These are phyloP conservation scores for Poliocrania exsul DNA, from an alignment of 2,797 vertebrate genomes.

Conservation along the genomic window DNA sequence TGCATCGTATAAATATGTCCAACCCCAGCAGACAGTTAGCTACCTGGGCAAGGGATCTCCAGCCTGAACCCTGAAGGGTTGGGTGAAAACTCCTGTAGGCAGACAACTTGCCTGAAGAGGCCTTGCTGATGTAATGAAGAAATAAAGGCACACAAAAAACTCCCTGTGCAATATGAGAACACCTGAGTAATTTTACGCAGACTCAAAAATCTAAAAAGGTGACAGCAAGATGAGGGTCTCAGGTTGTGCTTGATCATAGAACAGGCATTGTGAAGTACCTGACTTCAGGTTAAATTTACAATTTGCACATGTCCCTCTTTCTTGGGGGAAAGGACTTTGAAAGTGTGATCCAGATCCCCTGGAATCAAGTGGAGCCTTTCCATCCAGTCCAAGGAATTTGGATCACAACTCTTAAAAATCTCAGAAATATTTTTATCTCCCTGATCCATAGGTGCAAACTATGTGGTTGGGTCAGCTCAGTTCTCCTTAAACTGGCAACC, in stretches of 20 bases:
- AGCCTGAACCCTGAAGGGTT: background rate
- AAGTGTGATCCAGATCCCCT: background rate
- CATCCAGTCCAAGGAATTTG: background rate
- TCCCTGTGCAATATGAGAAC: background rate
- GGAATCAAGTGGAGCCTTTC: background rate
- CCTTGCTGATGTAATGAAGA: background rate
- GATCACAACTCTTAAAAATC: background rate
- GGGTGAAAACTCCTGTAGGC: background rate
- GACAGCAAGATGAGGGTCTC: background rate
- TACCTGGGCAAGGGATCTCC: background rate
- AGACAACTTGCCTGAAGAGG: background rate
- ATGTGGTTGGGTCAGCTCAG: accelerated
- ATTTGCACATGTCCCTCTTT: background rate
- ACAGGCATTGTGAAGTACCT: background rate
- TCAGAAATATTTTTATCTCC: background rate
- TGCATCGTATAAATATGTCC: background rate
- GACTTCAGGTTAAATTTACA: background rate
- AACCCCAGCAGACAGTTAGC: background rate
- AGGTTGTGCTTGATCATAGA: background rate
- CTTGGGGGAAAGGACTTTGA: background rate
- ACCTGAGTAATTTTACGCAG: background rate
- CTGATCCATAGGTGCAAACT: background rate
- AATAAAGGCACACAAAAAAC: background rate
- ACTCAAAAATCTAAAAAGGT: background rate
- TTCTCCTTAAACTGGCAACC: background rate